A percentile compares a stretch with the other conserved stretches of the same genome.
Conservation (phyloP, 2,113 vertebrate species). For the Glaucomys volans region DNA sequence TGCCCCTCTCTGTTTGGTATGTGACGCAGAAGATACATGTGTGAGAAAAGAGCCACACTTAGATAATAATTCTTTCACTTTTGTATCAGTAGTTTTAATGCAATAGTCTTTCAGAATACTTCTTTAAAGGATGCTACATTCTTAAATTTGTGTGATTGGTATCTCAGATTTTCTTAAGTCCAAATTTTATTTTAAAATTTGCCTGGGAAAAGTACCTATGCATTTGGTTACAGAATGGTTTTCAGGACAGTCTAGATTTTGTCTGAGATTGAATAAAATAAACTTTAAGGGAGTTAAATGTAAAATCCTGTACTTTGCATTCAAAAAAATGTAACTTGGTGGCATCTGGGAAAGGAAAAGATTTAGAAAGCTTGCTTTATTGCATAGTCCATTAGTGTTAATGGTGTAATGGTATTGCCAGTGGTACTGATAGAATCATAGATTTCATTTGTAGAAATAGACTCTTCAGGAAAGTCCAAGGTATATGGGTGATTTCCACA, state of each 20-base stretch:
- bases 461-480: background rate
- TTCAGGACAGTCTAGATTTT: background rate
- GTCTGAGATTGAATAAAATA: background rate
- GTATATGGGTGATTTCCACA: background rate
- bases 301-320: background rate
- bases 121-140: background rate
- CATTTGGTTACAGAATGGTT: background rate
- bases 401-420: background rate
- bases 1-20: background rate
- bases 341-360: background rate
- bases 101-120: background rate
- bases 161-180: background rate
- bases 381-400: background rate
- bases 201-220: background rate
- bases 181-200: slow-evolving; percentile 7
- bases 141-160: background rate
- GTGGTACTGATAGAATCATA: background rate
- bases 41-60: background rate
- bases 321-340: background rate
- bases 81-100: background rate
- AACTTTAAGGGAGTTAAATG: background rate
- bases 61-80: background rate
- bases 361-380: background rate
- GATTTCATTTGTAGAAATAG: background rate
- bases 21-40: background rate